phyloP scores from a whole-genome alignment of 1,140 invertebrate species.

The Phthorimaea operculella region DNA sequence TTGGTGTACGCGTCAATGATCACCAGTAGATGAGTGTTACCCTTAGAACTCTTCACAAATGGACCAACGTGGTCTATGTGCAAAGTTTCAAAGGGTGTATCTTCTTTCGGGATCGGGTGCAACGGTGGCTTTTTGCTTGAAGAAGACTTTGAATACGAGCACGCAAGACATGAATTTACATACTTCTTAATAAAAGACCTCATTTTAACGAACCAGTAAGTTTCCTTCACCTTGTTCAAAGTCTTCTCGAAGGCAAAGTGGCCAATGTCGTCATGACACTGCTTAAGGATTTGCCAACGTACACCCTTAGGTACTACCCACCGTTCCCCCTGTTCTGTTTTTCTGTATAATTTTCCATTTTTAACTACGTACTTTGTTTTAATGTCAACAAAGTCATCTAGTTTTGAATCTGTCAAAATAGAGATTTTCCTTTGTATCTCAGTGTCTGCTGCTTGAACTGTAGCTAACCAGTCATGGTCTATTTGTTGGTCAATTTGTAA shows the following conservation, averaged over 20 bases:
- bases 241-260: conserved; percentile 25
- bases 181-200: conserved; percentile 11
- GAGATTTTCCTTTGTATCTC: background rate
- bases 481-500: too few relatives aligned
- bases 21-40: too few relatives aligned
- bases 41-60: too few relatives aligned
- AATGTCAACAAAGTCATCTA: background rate
- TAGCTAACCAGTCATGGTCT: background rate
- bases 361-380: background rate
- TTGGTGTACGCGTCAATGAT: too few relatives aligned
- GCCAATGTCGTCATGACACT: conserved; percentile 25
- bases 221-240: conserved; percentile 17
- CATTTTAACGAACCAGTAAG: conserved; percentile 23
- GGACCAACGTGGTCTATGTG: too few relatives aligned
- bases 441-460: background rate
- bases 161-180: conserved; percentile 13
- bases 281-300: too few relatives aligned
- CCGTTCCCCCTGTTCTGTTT: background rate
- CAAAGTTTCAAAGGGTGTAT: conserved; percentile 9
- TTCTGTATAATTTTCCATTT: background rate
- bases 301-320: conserved; percentile 13
- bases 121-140: conserved; percentile 15
- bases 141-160: conserved; percentile 9
- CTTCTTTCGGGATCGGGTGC: conserved; percentile 15
- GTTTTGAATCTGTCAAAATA: background rate